These are phyloP conservation scores for Lissonota sp. DNA, from an alignment of 2,888 invertebrate genomes.

Conservation along the genomic window DNA sequence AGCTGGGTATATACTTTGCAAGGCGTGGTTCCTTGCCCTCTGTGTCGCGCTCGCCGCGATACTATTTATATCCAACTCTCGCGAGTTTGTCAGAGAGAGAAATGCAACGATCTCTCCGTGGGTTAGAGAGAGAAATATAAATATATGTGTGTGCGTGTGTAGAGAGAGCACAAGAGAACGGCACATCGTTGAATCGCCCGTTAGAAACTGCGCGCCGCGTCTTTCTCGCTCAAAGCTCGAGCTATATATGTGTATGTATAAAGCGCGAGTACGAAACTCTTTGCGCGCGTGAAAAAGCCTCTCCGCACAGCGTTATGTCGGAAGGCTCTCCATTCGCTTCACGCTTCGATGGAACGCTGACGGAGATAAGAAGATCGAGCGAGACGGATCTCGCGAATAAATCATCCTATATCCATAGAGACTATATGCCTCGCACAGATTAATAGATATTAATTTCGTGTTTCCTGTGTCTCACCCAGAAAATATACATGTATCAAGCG, in stretches of 20 bases:
- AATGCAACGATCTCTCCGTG: conserved; percentile 60
- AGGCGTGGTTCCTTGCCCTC: conserved; percentile 75
- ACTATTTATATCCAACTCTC: conserved; percentile 75
- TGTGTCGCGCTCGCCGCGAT: conserved; percentile 63
- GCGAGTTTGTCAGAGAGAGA: conserved; percentile 64
- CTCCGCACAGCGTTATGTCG: conserved; percentile 36
- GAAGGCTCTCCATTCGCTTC: conserved; percentile 49
- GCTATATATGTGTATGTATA: conserved; percentile 6
- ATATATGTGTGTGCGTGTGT: conserved; percentile 1
- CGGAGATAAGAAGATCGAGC: conserved; percentile 34
- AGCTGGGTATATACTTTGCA: conserved; percentile 32
- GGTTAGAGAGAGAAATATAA: conserved; percentile 30
- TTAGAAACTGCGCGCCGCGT: conserved; percentile 48
- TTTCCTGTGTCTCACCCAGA: neutral
- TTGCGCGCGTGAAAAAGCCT: conserved; percentile 38
- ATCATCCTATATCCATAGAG: conserved; percentile 28
- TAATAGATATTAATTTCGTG: conserved; percentile 17
- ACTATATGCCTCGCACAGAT: neutral
- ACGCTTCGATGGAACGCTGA: conserved; percentile 51
- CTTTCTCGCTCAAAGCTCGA: conserved; percentile 37
- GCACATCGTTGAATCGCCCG: conserved; percentile 47
- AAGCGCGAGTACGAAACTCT: conserved; percentile 38
- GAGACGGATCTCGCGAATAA: conserved; percentile 37
- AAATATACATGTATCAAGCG: neutral
- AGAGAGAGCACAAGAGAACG: conserved; percentile 49